A percentile compares a stretch with the other conserved stretches of the same genome.
These are phyloP conservation scores for Eupithecia subfuscata DNA, from an alignment of 2,888 invertebrate species.

Conservation along the genomic window DNA sequence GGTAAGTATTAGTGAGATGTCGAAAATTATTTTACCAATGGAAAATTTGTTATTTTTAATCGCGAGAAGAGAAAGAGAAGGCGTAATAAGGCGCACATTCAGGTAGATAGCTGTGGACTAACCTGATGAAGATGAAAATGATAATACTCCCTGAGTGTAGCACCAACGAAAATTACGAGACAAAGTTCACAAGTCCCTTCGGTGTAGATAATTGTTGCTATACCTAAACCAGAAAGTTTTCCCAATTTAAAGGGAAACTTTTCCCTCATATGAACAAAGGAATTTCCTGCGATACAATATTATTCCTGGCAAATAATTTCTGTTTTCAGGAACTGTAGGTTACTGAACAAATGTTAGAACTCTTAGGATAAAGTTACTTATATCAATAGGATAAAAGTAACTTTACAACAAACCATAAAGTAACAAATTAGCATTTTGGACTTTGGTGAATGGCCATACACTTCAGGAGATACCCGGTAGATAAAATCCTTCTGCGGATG, in stretches of 20 bases:
- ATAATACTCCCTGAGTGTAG: neutral
- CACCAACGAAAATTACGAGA: neutral
- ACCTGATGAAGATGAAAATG: neutral
- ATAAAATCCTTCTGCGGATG: too few species aligned
- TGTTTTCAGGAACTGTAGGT: constrained; percentile 8
- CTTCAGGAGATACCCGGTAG: too few species aligned
- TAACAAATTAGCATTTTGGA: too few species aligned
- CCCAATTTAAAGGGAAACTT: constrained; percentile 17
- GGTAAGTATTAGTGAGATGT: too few species aligned
- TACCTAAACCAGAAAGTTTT: neutral
- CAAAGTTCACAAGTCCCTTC: neutral
- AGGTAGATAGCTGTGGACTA: neutral
- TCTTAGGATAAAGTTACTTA: neutral
- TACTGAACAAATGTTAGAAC: constrained; percentile 4
- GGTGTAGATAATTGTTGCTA: neutral
- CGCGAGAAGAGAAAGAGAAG: too few species aligned
- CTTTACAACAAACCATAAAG: too few species aligned
- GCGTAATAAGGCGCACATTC: neutral
- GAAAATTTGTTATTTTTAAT: too few species aligned
- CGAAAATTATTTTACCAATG: too few species aligned
- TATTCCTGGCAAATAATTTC: constrained; percentile 22
- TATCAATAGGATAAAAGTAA: too few species aligned
- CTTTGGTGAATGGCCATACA: too few species aligned
- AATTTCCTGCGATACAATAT: constrained; percentile 19
- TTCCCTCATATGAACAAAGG: constrained; percentile 18